Percentiles rank a stretch among this genome's conserved stretches.
These are phyloP conservation scores for Notothenia rossii DNA, from an alignment of 2,113 vertebrate species.

Conservation along the genomic window DNA sequence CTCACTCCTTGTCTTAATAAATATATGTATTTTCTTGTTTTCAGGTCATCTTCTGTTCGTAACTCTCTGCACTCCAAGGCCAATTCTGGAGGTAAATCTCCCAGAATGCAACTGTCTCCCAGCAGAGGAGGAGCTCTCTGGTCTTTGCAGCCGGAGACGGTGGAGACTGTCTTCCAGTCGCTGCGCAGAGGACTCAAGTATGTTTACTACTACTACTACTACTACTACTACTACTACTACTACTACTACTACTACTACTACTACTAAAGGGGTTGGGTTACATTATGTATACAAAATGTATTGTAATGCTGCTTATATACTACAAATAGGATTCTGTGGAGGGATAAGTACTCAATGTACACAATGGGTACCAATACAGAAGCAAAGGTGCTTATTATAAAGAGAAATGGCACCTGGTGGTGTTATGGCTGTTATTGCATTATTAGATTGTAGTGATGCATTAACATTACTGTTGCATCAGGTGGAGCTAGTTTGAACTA, in stretches of 20 bases:
- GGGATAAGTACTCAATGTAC: background rate
- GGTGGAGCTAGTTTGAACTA: too few species aligned
- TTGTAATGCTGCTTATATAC: background rate
- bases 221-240: too few species aligned
- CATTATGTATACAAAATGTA: too few species aligned
- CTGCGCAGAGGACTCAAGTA: constrained; percentile 94
- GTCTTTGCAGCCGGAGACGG: constrained; percentile 89
- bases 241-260: too few species aligned
- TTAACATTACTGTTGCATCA: too few species aligned
- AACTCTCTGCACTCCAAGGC: constrained; percentile 88
- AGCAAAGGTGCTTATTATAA: background rate
- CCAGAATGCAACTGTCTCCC: constrained; percentile 84
- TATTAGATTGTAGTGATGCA: too few species aligned
- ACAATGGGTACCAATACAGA: background rate
- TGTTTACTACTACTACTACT: constrained; percentile 34
- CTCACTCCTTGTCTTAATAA: background rate
- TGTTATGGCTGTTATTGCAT: too few species aligned
- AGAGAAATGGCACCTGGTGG: too few species aligned
- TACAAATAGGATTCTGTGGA: background rate
- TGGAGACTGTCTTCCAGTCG: constrained; percentile 92
- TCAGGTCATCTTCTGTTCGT: constrained; percentile 75
- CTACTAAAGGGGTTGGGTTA: too few species aligned
- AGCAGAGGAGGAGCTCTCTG: constrained; percentile 82
- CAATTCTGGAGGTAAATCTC: constrained; percentile 71
- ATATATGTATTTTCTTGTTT: background rate